These are phyloP conservation scores for Gallinago paraguaiae DNA, from an alignment of 2,113 vertebrate species.

Conservation along the genomic window DNA sequence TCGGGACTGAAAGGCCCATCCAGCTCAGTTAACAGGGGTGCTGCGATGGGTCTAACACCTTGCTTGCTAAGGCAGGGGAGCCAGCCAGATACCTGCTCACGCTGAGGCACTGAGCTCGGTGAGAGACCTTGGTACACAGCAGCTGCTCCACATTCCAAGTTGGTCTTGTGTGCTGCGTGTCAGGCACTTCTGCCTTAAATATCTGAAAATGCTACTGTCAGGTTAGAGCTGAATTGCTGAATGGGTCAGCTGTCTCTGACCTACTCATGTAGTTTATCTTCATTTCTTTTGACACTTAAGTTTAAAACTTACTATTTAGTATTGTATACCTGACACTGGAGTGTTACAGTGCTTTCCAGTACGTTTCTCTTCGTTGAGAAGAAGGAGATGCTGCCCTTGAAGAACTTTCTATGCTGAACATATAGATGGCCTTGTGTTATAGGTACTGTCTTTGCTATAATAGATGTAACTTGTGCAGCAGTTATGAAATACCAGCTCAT, in stretches of 20 bases:
- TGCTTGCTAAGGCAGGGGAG: background rate
- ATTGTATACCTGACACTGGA: background rate
- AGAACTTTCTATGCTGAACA: background rate
- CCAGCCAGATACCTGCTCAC: background rate
- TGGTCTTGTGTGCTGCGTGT: background rate
- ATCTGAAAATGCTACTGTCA: background rate
- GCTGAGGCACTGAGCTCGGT: background rate
- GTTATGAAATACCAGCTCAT: background rate
- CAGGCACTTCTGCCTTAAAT: background rate
- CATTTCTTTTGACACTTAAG: background rate
- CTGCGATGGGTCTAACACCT: background rate
- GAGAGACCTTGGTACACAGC: background rate
- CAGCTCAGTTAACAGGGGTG: fast-evolving
- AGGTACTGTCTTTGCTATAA: background rate
- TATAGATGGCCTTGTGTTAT: background rate
- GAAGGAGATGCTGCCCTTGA: background rate
- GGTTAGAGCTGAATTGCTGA: background rate
- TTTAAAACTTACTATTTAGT: background rate
- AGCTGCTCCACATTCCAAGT: background rate
- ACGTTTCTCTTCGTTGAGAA: background rate
- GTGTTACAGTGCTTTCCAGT: background rate
- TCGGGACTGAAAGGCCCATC: background rate
- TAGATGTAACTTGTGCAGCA: background rate
- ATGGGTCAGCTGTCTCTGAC: background rate
- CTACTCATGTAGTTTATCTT: background rate